Evolutionary conservation across 1,140 invertebrate genomes (phyloP), one percentile per base, ranked within the genome.

Genomic region (Drosophila lowei): DNA sequence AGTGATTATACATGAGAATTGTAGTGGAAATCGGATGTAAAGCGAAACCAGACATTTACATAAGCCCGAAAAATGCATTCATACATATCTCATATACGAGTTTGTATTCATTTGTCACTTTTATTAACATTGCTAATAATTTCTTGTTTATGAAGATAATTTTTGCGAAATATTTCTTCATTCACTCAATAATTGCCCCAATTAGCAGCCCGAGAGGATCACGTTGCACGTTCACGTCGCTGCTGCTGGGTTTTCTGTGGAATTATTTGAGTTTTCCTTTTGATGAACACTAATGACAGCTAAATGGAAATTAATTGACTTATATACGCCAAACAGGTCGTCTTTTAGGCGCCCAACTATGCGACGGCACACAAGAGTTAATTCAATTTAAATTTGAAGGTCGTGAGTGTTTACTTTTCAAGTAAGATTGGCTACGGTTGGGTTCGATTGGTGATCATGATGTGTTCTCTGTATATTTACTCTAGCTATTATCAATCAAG

Each of bases 251-350:
- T 46, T 70, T 64, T 61, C 30, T 8, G 16, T 34, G 52, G 15
- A 60, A 72, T 60, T 59, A 81, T 53, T 65, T 68, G 30, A 30
- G 49, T 56, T 75, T 55, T 76, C 28, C 49, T 11, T 57, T 48
- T 77, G 73, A 78, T 68, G 50, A 83, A 78, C 44, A 38, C 80
- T 85, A 79, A 85, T 64, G 50, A 62, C 46, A 61, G 54, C 72
- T 85, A 85, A 85, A 67, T 64, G 55, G 34, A 60, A 60, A 85
- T 85, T 79, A 85, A 79, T 85, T 79, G 80, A 61, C 53, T 59
- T 43, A 53, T 55, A 41, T 58, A 64, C 47, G 70, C 38, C 25
- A 42, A 50, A 46, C 34, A 47, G 42, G 60, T 13, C n/a, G 47
- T 47, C 48, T 54, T 73, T 63, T 58, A 34, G 53, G 53, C 15